Evolutionary conservation across 2,797 vertebrate species (phyloP).

Genomic region (Anguilla pacifica): DNA sequence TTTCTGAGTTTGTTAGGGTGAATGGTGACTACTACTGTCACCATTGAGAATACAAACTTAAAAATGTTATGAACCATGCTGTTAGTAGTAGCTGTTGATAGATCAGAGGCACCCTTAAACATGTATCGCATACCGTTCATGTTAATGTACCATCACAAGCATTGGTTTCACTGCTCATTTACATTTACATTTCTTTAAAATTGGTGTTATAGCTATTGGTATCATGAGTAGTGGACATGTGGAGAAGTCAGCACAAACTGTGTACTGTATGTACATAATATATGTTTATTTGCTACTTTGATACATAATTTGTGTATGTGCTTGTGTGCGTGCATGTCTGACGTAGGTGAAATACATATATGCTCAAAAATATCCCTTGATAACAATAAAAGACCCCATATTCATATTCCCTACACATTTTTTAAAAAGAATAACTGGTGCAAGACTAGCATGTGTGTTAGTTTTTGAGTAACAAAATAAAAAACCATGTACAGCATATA

Average conservation of each 20-base stretch:
- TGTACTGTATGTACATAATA: not conserved
- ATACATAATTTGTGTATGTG: not conserved
- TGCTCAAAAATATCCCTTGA: not conserved
- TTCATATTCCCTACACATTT: not conserved
- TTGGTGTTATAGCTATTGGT: not conserved
- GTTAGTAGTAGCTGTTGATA: not conserved
- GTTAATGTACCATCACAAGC: not conserved
- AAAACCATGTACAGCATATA: not conserved
- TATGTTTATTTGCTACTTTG: not conserved
- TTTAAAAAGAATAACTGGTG: not conserved
- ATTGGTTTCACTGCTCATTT: not conserved
- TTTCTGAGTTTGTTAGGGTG: not conserved
- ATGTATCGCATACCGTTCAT: not conserved
- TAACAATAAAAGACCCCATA: not conserved
- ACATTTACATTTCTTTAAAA: not conserved
- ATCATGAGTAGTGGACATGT: not conserved
- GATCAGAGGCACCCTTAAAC: not conserved
- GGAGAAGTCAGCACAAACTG: not conserved
- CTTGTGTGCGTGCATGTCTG: not conserved
- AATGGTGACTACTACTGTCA: not conserved
- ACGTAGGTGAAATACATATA: not conserved
- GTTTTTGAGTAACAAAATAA: not conserved
- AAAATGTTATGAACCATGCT: not conserved
- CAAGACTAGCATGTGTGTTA: not conserved
- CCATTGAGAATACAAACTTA: not conserved